These are phyloP conservation scores for Bos javanicus DNA, from an alignment of 2,113 vertebrate genomes.

Conservation along the genomic window DNA sequence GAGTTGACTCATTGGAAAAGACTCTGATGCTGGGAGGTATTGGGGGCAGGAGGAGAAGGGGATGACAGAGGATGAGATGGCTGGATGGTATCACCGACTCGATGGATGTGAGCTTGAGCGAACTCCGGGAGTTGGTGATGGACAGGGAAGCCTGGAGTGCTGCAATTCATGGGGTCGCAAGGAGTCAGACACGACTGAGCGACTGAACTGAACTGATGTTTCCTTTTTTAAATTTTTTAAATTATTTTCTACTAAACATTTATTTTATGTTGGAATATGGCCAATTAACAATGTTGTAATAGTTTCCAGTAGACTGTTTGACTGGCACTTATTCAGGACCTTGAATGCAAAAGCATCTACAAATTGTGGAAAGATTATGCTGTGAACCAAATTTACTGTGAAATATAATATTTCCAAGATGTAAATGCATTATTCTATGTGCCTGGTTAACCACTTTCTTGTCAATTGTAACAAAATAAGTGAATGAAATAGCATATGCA, in stretches of 20 bases:
- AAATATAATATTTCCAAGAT: neutral
- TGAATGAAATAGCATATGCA: neutral
- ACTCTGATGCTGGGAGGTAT: no score
- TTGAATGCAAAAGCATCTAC: neutral
- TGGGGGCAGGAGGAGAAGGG: no score
- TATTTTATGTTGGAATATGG: neutral
- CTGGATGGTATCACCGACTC: no score
- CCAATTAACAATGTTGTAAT: neutral
- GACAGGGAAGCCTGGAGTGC: no score
- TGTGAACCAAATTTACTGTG: neutral
- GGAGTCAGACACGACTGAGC: no score
- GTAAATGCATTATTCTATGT: neutral
- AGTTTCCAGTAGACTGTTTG: neutral
- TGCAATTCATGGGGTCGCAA: no score
- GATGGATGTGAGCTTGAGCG: no score
- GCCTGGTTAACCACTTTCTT: neutral
- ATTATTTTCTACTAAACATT: neutral
- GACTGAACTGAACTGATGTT: neutral
- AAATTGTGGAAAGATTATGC: neutral
- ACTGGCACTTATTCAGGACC: neutral
- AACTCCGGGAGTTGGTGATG: no score
- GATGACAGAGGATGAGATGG: no score
- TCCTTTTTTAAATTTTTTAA: neutral
- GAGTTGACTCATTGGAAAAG: no score
- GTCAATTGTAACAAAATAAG: neutral